Evolutionary conservation across 2,797 vertebrate species (phyloP).

Genomic region (Rhadinocentrus ornatus): DNA sequence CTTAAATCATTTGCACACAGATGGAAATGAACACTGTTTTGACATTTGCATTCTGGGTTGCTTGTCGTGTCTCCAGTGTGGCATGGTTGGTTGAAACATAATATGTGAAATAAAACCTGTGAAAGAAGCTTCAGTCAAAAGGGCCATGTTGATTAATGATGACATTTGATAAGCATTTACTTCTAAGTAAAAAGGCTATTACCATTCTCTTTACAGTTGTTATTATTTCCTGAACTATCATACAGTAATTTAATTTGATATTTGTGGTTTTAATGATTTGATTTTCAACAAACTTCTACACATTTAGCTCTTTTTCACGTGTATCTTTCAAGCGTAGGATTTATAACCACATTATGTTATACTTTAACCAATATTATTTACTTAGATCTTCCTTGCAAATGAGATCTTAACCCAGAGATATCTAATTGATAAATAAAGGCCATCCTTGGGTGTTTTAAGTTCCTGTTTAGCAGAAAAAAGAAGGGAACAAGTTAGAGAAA

Average conservation of each 20-base stretch:
- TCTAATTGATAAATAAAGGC: background rate
- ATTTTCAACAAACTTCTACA: background rate
- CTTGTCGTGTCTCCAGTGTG: background rate
- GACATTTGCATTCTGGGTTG: background rate
- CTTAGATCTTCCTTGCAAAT: background rate
- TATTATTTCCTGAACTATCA: background rate
- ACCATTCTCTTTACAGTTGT: background rate
- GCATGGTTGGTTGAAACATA: background rate
- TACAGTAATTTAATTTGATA: background rate
- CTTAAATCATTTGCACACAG: background rate
- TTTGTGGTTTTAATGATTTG: background rate
- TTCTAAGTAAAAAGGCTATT: background rate
- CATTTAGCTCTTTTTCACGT: too few relatives aligned
- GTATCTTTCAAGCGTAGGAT: background rate
- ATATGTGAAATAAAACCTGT: background rate
- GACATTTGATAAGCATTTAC: background rate
- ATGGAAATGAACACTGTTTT: background rate
- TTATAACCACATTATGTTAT: background rate
- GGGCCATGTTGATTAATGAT: background rate
- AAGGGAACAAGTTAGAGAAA: background rate
- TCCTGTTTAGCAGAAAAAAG: background rate
- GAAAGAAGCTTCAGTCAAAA: background rate
- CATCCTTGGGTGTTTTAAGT: background rate
- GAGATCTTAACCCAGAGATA: background rate
- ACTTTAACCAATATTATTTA: background rate